Percentiles rank a stretch among this genome's conserved stretches.
Evolutionary conservation across 2,797 vertebrate genomes (phyloP).

Genomic region (Balearica regulorum): DNA sequence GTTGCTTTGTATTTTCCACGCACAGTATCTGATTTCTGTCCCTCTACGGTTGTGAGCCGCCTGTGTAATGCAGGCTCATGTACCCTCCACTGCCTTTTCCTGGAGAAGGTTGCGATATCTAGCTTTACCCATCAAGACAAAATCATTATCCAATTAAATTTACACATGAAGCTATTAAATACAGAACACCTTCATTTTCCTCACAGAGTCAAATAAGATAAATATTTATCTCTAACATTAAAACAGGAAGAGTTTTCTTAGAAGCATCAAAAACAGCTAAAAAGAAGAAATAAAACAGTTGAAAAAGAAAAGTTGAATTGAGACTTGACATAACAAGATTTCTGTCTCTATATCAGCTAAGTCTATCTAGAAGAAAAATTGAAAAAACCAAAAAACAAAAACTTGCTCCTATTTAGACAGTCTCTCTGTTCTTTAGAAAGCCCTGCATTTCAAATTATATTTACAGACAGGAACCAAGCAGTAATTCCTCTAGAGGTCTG

Average conservation of each 20-base stretch:
- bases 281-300: not conserved
- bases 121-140: not conserved
- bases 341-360: not conserved
- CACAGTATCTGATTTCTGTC: not conserved
- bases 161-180: not conserved
- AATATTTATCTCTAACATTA: not conserved
- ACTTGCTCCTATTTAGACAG: not conserved
- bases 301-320: not conserved
- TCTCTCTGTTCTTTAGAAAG: not conserved
- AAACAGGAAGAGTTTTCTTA: not conserved
- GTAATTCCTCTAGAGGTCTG: not conserved
- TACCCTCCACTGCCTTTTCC: not conserved
- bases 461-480: not conserved
- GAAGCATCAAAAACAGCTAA: not conserved
- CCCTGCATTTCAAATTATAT: not conserved
- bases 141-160: not conserved
- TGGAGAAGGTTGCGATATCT: accelerated
- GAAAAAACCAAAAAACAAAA: not conserved
- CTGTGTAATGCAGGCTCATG: accelerated
- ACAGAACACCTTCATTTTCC: not conserved
- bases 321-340: not conserved
- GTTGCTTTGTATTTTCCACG: not conserved
- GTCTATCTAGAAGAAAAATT: not conserved
- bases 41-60: accelerated
- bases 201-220: not conserved